Evolutionary conservation across 2,113 vertebrate species (phyloP).

Genomic region (Zosterops borbonicus): DNA sequence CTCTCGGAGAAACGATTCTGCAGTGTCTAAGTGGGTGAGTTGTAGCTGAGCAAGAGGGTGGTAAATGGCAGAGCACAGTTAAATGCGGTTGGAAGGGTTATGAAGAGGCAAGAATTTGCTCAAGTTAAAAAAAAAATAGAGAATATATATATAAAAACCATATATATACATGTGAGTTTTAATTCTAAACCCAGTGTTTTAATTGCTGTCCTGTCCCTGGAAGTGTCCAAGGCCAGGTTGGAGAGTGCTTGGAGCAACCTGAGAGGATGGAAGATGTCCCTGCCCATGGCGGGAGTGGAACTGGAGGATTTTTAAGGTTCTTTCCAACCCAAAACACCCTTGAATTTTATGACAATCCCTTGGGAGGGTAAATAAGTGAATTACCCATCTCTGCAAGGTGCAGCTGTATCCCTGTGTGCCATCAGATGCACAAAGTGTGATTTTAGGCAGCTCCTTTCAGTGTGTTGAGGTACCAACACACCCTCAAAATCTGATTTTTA

Average conservation of each 20-base stretch:
- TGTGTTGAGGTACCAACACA: fast-evolving
- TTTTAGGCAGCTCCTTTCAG: fast-evolving
- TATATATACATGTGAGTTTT: neutral
- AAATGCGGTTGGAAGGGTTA: neutral
- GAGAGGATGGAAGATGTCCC: neutral
- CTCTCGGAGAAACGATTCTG: neutral
- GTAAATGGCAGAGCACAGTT: neutral
- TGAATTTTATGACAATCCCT: neutral
- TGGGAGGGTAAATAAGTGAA: neutral
- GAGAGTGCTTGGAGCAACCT: neutral
- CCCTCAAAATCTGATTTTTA: neutral
- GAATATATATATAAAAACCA: fast-evolving
- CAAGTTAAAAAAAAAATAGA: neutral
- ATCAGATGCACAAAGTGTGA: fast-evolving
- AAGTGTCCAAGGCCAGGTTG: neutral
- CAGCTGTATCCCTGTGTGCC: fast-evolving
- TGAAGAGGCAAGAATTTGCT: neutral
- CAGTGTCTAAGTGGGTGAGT: neutral
- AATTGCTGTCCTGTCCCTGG: neutral
- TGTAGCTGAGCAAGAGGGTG: neutral
- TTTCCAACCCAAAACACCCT: neutral
- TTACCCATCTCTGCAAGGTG: fast-evolving
- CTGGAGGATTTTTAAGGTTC: neutral
- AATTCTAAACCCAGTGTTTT: neutral
- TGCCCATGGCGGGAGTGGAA: neutral